Base-by-base conservation (phyloP, 2,113 vertebrate genomes). In the Sturnus vulgaris region DNA sequence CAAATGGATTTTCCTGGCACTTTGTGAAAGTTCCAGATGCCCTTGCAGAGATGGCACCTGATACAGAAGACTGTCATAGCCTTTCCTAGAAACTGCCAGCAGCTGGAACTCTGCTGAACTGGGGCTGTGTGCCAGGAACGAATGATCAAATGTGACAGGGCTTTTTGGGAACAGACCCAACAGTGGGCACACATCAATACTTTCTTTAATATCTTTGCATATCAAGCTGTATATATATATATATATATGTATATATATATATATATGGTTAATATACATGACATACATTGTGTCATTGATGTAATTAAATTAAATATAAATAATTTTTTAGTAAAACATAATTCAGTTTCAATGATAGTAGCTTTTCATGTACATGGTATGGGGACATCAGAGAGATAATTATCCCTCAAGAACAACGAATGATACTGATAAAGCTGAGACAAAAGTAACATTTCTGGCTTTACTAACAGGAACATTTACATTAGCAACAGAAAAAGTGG, bases 41-140 rank as follows among this genome's bases (percentile, higher is more conserved):
- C 66, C 40, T 89, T 86, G 55, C 46, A 81, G 40, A 56, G 46
- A 69, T 44, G 50, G 20, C 9, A 72, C 14, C 10, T 3, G 10
- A 44, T 28, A 18, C 18, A 65, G 50, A 75, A 68, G 25, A 42
- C 33, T 88, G 52, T 31, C 55, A 22, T 0, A 73, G 8, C 18
- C 59, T 78, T 92, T 81, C 68, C 52, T 61, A 61, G 55, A 89
- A 91, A 40, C 2, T 2, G 21, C 11, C 72, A 73, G 72, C 72
- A 53, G 42, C 69, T 69, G 73, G 69, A 81, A 22, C 61, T 73
- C 15, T 2, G 6, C n/a, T 68, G 77, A 77, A 39, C 25, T 39
- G 7, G 3, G n/a, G 64, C 46, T 53, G 20, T 28, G 28, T 70
- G 64, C 50, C 42, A 35, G 5, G 39, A 57, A 30, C 0, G 0